These are phyloP conservation scores for Marisa cornuarietis DNA, from an alignment of 1,140 invertebrate genomes.

Conservation along the genomic window DNA sequence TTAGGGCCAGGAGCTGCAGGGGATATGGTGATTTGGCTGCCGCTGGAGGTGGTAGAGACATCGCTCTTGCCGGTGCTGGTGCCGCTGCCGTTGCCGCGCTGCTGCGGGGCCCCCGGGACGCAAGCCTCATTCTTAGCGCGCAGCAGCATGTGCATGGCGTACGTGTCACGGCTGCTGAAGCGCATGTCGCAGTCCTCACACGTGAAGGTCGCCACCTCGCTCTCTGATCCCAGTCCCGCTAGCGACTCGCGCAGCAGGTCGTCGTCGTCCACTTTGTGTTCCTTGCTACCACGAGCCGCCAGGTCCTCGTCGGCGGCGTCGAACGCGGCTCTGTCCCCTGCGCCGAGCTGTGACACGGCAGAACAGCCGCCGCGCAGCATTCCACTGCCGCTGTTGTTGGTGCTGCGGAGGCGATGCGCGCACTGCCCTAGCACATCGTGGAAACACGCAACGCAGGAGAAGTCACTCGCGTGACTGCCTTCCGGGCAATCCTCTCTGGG, in stretches of 20 bases:
- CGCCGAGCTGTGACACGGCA: conserved; percentile 8
- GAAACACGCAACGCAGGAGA: neutral
- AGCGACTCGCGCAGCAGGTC: neutral
- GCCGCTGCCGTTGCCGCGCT: neutral
- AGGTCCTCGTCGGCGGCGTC: neutral
- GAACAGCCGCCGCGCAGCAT: conserved; percentile 14
- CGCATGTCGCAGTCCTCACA: conserved; percentile 55
- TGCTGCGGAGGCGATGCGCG: neutral
- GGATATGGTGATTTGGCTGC: neutral
- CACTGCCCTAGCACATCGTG: neutral
- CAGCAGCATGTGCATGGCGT: conserved; percentile 64
- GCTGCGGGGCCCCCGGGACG: conserved; percentile 25
- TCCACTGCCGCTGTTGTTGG: conserved; percentile 5
- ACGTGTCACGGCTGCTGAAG: conserved; percentile 59
- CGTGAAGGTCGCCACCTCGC: conserved; percentile 44
- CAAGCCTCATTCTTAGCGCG: conserved; percentile 58
- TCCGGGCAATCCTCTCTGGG: too few species aligned
- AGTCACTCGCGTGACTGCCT: too few species aligned
- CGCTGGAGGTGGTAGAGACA: neutral
- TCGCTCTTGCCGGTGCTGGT: neutral
- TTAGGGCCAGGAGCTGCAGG: neutral
- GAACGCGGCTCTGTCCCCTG: conserved; percentile 5
- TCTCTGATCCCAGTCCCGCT: conserved; percentile 16
- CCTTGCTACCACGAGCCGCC: conserved; percentile 8
- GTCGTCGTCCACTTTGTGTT: conserved; percentile 8